phyloP scores from a whole-genome alignment of 2,888 invertebrate genomes.

The Polietes domitor region DNA sequence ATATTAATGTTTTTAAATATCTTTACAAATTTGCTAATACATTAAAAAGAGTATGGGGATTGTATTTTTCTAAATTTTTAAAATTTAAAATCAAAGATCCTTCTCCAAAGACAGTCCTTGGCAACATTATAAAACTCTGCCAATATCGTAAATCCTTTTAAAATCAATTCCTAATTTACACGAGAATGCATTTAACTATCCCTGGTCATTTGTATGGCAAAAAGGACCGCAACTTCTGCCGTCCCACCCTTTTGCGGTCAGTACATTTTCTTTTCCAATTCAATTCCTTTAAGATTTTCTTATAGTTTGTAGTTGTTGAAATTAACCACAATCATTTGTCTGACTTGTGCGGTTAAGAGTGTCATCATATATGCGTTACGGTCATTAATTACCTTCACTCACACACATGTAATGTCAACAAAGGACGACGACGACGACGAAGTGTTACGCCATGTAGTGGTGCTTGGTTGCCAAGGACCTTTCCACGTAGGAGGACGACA shows the following conservation, averaged over 20 bases:
- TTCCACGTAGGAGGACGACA: neutral
- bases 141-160: too few relatives aligned
- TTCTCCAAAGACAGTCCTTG: too few relatives aligned
- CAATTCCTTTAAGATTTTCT: neutral
- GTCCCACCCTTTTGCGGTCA: neutral
- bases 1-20: too few relatives aligned
- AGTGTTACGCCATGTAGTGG: neutral
- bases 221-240: too few relatives aligned
- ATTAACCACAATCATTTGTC: constrained; percentile 62
- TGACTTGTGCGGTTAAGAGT: constrained; percentile 58
- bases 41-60: too few relatives aligned
- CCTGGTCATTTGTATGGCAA: too few relatives aligned
- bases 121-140: too few relatives aligned
- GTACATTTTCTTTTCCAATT: neutral
- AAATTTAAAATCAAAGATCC: too few relatives aligned
- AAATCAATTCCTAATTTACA: too few relatives aligned
- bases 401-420: constrained; percentile 52
- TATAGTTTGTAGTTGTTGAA: constrained; percentile 28
- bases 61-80: too few relatives aligned
- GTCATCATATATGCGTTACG: constrained; percentile 64
- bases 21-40: too few relatives aligned
- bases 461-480: neutral
- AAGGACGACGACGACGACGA: constrained; percentile 19
- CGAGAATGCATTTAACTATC: too few relatives aligned
- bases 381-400: constrained; percentile 67